Conservation (phyloP, 2,888 invertebrate genomes). For the Ecliptopera silaceata region DNA sequence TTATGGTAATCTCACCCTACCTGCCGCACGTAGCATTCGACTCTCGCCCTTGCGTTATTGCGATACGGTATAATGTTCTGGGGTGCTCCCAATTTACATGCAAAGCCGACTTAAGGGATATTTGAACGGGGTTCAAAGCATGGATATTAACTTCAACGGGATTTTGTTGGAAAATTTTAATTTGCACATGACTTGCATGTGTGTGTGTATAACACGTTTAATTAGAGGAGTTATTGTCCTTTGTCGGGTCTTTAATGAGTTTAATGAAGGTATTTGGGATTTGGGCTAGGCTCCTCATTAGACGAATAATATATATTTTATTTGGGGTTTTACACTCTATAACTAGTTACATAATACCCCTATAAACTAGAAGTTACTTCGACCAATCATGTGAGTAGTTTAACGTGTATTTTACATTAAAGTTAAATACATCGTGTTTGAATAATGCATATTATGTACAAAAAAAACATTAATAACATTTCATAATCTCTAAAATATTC, state of each 20-base stretch:
- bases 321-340: not conserved
- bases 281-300: slow-evolving; percentile 13
- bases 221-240: slow-evolving; percentile 23
- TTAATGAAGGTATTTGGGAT: slow-evolving; percentile 10
- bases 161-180: slow-evolving; percentile 40
- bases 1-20: slow-evolving; percentile 28
- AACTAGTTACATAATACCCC: not conserved
- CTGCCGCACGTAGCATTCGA: slow-evolving; percentile 1
- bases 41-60: not conserved
- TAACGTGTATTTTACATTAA: too few species aligned
- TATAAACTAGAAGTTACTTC: too few species aligned
- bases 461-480: too few species aligned
- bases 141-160: slow-evolving; percentile 42
- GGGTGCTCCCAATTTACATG: slow-evolving; percentile 28
- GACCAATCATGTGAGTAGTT: too few species aligned
- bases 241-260: slow-evolving; percentile 13
- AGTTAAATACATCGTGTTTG: too few species aligned
- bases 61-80: slow-evolving; percentile 22
- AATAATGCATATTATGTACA: too few species aligned
- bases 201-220: slow-evolving; percentile 17
- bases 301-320: not conserved
- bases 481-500: too few species aligned
- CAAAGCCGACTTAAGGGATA: slow-evolving; percentile 37
- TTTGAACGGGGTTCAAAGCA: slow-evolving; percentile 38
- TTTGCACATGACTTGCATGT: slow-evolving; percentile 29